A percentile compares a stretch with the other conserved stretches of the same genome.
These are phyloP conservation scores for Gymnogyps californianus DNA, from an alignment of 2,113 vertebrate species.

Conservation along the genomic window DNA sequence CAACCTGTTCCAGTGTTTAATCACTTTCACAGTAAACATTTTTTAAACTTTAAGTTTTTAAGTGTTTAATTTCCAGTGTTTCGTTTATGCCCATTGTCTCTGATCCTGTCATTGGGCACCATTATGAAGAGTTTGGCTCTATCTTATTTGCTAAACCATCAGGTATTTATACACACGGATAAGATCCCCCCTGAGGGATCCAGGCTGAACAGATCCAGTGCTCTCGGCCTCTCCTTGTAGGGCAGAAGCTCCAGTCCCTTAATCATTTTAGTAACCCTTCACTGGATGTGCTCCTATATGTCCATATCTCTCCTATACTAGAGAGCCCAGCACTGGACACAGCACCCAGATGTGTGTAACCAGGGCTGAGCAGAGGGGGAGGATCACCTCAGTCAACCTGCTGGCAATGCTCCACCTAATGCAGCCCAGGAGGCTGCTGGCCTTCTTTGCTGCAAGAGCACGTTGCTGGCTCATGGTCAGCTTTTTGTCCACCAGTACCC, in stretches of 20 bases:
- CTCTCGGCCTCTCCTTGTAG: neutral
- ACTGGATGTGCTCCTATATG: accelerated
- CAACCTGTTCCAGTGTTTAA: neutral
- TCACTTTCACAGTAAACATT: neutral
- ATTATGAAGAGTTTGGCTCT: neutral
- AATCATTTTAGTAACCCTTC: neutral
- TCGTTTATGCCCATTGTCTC: neutral
- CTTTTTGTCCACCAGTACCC: neutral
- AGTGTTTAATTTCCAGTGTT: neutral
- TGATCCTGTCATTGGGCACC: neutral
- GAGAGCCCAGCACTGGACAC: neutral
- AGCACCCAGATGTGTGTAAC: too few relatives aligned
- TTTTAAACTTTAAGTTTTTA: neutral
- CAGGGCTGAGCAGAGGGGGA: neutral
- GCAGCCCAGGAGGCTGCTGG: neutral
- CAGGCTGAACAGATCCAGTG: neutral
- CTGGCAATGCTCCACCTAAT: neutral
- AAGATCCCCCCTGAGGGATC: neutral
- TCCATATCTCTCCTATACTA: neutral
- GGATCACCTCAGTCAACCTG: neutral
- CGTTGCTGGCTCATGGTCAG: neutral
- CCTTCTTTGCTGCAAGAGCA: neutral
- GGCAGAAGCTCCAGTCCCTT: neutral
- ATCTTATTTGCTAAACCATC: neutral
- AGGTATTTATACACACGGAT: neutral